These are phyloP conservation scores for Octodonta nipae DNA, from an alignment of 2,888 invertebrate genomes.

Conservation along the genomic window DNA sequence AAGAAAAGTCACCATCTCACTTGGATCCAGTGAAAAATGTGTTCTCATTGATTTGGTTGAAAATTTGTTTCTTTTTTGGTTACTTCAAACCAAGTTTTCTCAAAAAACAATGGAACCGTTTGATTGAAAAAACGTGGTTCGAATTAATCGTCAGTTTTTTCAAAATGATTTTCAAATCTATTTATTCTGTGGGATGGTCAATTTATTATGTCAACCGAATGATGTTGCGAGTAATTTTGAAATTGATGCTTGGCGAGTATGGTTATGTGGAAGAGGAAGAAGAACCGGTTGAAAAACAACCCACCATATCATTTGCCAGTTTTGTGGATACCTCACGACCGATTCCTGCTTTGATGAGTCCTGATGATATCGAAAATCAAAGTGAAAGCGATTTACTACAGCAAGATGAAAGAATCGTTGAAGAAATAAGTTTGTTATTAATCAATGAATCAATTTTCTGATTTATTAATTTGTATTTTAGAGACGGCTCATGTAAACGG, in stretches of 20 bases:
- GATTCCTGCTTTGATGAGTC: no score
- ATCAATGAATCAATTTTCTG: no score
- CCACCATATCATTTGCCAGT: slow-evolving; percentile 52
- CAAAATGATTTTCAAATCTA: slow-evolving; percentile 75
- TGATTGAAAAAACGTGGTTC: slow-evolving; percentile 80
- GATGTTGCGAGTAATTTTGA: slow-evolving; percentile 61
- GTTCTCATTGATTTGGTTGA: no score
- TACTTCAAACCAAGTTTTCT: slow-evolving; percentile 81
- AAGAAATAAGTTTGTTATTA: no score
- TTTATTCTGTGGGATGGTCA: slow-evolving; percentile 80
- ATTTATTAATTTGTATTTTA: no score
- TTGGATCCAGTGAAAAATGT: no score
- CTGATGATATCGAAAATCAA: slow-evolving; percentile 51
- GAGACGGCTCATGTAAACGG: slow-evolving; percentile 29
- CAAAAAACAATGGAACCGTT: slow-evolving; percentile 71
- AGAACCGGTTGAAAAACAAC: slow-evolving; percentile 68
- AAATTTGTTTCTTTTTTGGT: slow-evolving; percentile 73
- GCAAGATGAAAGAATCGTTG: slow-evolving; percentile 27
- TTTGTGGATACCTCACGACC: no score
- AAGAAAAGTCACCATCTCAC: slow-evolving; percentile 71
- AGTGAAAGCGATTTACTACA: slow-evolving; percentile 41
- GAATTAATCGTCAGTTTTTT: slow-evolving; percentile 80
- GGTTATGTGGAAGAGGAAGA: slow-evolving; percentile 69
- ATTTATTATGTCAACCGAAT: no score
- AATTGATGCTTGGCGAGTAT: slow-evolving; percentile 70